These are phyloP conservation scores for Dicrostonyx torquatus DNA, from an alignment of 2,797 vertebrate genomes.

Conservation along the genomic window DNA sequence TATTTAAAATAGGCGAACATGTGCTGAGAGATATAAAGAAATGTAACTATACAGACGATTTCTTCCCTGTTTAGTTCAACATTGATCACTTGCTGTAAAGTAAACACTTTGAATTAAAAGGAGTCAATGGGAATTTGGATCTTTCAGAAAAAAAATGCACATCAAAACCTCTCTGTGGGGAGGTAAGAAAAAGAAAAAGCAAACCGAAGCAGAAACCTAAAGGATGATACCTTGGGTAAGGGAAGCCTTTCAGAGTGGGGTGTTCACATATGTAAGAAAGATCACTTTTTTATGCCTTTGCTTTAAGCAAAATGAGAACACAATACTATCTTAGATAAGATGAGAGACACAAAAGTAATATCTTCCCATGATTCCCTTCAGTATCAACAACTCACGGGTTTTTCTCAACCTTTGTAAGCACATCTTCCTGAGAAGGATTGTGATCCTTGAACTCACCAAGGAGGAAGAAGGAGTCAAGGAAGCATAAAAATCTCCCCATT, in stretches of 20 bases:
- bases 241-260: background rate
- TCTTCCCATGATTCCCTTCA: background rate
- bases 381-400: too few species aligned
- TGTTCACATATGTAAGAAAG: background rate
- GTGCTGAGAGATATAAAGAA: conserved; percentile 74
- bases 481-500: background rate
- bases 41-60: conserved; percentile 64
- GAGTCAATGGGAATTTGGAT: conserved; percentile 58
- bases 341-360: background rate
- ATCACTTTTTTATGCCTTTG: background rate
- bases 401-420: background rate
- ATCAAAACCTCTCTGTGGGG: background rate
- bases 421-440: background rate
- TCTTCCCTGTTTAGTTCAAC: conserved; percentile 74
- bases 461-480: background rate
- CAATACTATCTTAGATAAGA: background rate
- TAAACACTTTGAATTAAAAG: conserved; percentile 77
- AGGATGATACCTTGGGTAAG: background rate
- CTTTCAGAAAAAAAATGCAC: conserved; percentile 26
- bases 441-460: background rate
- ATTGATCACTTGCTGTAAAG: conserved; percentile 74
- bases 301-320: background rate
- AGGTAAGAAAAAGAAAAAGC: conserved; percentile 11
- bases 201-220: background rate
- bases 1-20: conserved; percentile 72